phyloP scores from a whole-genome alignment of 2,888 invertebrate species.

The Ephialtes manifestator region DNA sequence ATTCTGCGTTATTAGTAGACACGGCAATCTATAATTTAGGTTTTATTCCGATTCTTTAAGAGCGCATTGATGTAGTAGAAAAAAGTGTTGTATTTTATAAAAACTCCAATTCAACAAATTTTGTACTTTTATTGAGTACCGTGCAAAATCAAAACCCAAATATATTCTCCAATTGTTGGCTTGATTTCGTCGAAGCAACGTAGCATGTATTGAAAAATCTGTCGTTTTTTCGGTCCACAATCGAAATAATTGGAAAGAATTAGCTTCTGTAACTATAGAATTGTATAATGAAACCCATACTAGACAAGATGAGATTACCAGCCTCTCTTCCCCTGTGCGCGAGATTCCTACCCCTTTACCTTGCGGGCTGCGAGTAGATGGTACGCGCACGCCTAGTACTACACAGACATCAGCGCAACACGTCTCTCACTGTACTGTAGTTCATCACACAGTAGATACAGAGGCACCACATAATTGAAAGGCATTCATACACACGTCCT shows the following conservation, averaged over 20 bases:
- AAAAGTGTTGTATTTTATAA: too few relatives aligned
- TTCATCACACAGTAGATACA: constrained; percentile 14
- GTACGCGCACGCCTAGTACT: constrained; percentile 14
- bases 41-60: too few relatives aligned
- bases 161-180: neutral
- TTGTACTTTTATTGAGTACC: neutral
- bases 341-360: constrained; percentile 6
- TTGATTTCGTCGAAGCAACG: neutral
- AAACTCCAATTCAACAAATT: too few relatives aligned
- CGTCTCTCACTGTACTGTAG: neutral
- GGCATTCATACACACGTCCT: constrained; percentile 24
- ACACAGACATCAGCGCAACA: constrained; percentile 24
- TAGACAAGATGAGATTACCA: neutral
- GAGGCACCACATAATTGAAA: constrained; percentile 13
- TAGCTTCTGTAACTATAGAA: too few relatives aligned
- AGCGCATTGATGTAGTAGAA: too few relatives aligned
- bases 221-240: neutral
- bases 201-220: neutral
- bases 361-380: constrained; percentile 18
- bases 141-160: neutral
- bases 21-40: too few relatives aligned
- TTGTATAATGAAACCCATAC: neutral
- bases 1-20: too few relatives aligned
- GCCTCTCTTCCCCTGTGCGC: neutral
- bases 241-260: constrained; percentile 11